Conservation (phyloP, 2,113 vertebrate genomes). For the Cryptotis parvus region DNA sequence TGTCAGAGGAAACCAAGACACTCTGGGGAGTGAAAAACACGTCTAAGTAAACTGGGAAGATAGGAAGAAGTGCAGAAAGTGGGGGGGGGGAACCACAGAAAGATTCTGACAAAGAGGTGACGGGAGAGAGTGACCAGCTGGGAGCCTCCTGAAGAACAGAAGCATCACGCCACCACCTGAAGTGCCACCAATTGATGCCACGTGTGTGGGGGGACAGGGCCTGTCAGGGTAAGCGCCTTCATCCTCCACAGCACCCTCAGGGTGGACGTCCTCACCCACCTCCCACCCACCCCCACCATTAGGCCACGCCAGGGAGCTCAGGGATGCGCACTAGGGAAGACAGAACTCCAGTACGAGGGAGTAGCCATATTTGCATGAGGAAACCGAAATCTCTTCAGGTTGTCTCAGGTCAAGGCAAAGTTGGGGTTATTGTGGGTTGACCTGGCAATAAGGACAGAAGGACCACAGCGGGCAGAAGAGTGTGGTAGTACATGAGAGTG, state of each 20-base stretch:
- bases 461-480: too few species aligned
- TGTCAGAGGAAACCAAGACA: not conserved
- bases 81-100: not conserved
- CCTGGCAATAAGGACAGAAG: too few species aligned
- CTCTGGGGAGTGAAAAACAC: not conserved
- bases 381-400: not conserved
- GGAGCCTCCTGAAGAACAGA: not conserved
- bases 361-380: fast-evolving
- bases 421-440: too few species aligned
- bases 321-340: too few species aligned
- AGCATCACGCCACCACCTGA: not conserved
- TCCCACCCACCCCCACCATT: not conserved
- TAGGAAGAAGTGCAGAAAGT: too few species aligned
- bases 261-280: not conserved
- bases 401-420: not conserved
- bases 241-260: not conserved
- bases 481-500: too few species aligned
- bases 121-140: fast-evolving
- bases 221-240: fast-evolving
- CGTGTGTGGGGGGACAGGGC: fast-evolving
- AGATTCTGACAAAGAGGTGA: not conserved
- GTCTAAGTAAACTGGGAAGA: not conserved
- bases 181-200: not conserved
- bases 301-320: fast-evolving
- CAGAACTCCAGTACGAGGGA: not conserved